Base-by-base conservation (phyloP, 2,888 invertebrate genomes). In the Argyresthia albistria region DNA sequence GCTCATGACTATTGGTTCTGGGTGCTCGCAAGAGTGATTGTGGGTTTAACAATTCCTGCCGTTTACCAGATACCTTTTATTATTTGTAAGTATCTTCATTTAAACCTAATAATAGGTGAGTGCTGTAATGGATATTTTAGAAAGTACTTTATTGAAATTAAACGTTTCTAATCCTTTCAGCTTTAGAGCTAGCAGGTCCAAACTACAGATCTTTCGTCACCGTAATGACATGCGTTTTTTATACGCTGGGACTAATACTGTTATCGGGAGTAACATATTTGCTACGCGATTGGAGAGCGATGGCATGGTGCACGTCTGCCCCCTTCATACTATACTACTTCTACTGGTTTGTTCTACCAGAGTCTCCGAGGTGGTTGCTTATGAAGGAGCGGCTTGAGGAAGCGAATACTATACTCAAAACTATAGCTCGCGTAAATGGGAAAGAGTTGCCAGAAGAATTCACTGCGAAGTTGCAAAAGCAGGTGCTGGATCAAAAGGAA, bases 51-150 rank as follows among this genome's bases (percentile, higher is more conserved):
- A 0, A 95, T 97, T 65, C 97, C 97, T 4, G 97, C 97, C 0
- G 92, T 97, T 43, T 97, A 97, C 76, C 96, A 97, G 82, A 97
- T 97, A 76, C 97, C 97, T 0, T 97, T 97, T 72, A 97, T 97
- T 55, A 96, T 97, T 67, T 95, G 97, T 97, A 83, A 91, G 93
- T 89, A 67, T 56, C 7, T 39, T 6, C 39, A 3, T 39, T 6
- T 39, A 36, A 36, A 36, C 9, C 7, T 8, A 8, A 39, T 39
- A 11, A 11, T 11, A 6, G n/a, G n/a, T 39, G 8, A 39, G 9
- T n/a, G 2, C 36, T 6, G 36, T 35, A 0, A 25, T 25, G 2
- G 25, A 2, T n/a, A n/a, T n/a, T n/a, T n/a, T 39, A 4, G 8
- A 39, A 39, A 3, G n/a, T 39, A 3, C n/a, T 39, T 11, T 11